phyloP scores from a whole-genome alignment of 2,797 vertebrate genomes.

The Malacoraja senta region DNA sequence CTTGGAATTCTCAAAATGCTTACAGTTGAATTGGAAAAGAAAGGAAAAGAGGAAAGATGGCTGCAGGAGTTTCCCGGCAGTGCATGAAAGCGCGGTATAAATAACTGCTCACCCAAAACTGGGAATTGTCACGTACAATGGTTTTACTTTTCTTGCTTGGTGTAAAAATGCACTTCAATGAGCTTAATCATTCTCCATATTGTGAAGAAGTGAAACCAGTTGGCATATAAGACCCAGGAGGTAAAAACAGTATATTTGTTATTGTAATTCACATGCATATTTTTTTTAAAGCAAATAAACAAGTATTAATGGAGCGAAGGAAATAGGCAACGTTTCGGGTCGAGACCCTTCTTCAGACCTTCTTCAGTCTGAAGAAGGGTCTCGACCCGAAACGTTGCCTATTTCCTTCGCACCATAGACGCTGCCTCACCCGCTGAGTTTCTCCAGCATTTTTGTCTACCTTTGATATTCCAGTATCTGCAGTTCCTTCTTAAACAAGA shows the following conservation, averaged over 20 bases:
- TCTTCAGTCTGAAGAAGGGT: no score
- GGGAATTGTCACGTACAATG: no score
- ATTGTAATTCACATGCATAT: background rate
- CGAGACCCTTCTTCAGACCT: no score
- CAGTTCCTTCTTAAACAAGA: background rate
- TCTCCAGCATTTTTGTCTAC: no score
- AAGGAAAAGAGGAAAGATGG: background rate
- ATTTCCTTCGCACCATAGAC: no score
- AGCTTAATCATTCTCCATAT: background rate
- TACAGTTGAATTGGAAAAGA: background rate
- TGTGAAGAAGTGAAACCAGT: background rate
- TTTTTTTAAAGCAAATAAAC: background rate
- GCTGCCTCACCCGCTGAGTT: no score
- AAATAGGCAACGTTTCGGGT: no score
- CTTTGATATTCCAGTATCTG: no score
- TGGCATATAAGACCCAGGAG: background rate
- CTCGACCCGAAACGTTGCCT: no score
- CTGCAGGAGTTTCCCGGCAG: background rate
- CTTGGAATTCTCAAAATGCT: background rate
- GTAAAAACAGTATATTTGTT: background rate
- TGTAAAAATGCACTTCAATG: background rate
- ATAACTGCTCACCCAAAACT: background rate
- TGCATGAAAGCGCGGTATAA: background rate
- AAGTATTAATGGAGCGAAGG: background rate
- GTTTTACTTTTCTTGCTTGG: background rate